Percentiles rank a stretch among this genome's conserved stretches.
Conservation (phyloP, 2,113 vertebrate species). For the Corythaeola cristata region DNA sequence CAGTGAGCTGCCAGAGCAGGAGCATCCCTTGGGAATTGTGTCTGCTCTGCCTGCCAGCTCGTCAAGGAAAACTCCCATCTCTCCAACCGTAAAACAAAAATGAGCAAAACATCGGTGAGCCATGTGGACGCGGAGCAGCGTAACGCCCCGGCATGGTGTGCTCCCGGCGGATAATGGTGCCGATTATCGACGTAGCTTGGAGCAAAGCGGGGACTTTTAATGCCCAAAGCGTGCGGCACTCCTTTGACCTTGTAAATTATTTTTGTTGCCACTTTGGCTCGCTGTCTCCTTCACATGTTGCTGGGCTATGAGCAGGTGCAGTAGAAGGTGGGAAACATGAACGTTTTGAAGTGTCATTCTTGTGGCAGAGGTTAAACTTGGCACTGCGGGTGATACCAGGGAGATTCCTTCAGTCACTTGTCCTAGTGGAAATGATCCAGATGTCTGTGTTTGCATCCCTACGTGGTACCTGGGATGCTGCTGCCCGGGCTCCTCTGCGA, state of each 20-base stretch:
- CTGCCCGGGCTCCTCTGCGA: not conserved
- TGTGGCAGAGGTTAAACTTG: not conserved
- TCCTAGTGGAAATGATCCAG: not conserved
- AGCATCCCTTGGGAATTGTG: not conserved
- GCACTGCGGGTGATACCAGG: not conserved
- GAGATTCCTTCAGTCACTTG: not conserved
- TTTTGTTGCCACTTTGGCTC: not conserved
- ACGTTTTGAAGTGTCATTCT: not conserved
- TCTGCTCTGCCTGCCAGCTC: not conserved
- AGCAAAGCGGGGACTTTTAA: not conserved
- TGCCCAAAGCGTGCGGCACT: not conserved
- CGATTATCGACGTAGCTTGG: not conserved
- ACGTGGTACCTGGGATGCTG: rapidly evolving
- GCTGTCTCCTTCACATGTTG: not conserved
- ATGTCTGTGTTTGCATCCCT: not conserved
- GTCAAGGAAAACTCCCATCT: not conserved
- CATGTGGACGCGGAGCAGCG: not conserved
- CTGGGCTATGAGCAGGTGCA: not conserved
- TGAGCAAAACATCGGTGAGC: not conserved
- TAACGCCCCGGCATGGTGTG: not conserved
- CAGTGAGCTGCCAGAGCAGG: not conserved
- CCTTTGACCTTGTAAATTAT: not conserved
- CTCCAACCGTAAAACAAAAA: not conserved
- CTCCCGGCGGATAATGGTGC: not conserved
- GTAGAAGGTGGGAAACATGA: not conserved